phyloP scores from a whole-genome alignment of 1,140 invertebrate species.

The Aporrectodea caliginosa region DNA sequence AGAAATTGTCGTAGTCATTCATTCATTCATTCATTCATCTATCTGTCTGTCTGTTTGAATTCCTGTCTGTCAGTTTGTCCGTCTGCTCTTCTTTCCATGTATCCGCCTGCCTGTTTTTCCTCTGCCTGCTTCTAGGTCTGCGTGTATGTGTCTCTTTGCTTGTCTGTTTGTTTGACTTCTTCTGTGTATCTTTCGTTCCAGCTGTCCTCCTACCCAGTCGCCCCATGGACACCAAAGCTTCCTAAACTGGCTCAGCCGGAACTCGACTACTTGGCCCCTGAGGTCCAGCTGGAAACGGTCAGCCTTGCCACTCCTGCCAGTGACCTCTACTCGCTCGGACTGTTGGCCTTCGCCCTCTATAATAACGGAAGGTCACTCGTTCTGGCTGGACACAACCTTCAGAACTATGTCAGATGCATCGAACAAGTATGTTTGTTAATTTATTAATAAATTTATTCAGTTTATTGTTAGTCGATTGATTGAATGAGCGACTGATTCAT shows the following conservation, averaged over 20 bases:
- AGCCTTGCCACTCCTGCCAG: slow-evolving; percentile 69
- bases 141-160: no score
- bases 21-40: no score
- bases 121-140: no score
- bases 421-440: no score
- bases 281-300: slow-evolving; percentile 72
- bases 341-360: slow-evolving; percentile 82
- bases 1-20: no score
- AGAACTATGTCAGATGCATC: slow-evolving; percentile 78
- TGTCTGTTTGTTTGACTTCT: no score
- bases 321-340: slow-evolving; percentile 89
- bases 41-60: no score
- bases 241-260: slow-evolving; percentile 90
- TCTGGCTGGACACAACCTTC: slow-evolving; percentile 77
- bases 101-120: no score
- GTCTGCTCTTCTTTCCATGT: no score
- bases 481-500: not conserved
- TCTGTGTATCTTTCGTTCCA: not conserved
- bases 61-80: no score
- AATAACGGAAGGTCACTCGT: slow-evolving; percentile 74
- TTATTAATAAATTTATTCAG: no score
- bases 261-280: slow-evolving; percentile 72
- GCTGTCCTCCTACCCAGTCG: slow-evolving; percentile 59
- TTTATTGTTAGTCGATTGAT: no score
- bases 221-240: slow-evolving; percentile 74